Evolutionary conservation across 1,140 invertebrate genomes (phyloP), one percentile per base, ranked within the genome.

Genomic region (Cotesia vestalis): DNA sequence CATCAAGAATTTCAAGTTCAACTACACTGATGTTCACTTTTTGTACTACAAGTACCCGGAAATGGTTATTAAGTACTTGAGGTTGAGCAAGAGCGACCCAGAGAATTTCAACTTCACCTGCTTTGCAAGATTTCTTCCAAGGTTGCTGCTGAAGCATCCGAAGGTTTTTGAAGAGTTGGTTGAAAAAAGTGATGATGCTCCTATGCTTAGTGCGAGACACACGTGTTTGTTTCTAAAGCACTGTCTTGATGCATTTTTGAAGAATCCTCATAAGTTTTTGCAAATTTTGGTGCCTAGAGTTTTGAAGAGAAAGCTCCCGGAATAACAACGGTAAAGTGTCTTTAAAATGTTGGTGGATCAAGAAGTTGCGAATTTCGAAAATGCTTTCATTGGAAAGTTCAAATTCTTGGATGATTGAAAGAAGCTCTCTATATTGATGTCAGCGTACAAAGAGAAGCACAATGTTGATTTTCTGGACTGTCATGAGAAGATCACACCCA

Each of bases 11-110:
- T 71, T 81, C 8, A 46, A 73, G 0, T 5, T 83, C 0, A 64
- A 73, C 0, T 4, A 20, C 0, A 73, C 60, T 8, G 34, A 73
- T 2, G 5, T 80, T 0, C 17, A 73, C 1, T 71, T 66, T 4
- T 38, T 84, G 0, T 81, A 73, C 38, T 38, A 59, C 1, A 79
- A 63, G 9, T 78, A 79, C 63, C 82, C 82, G 0, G 20, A 79
- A 17, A 12, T 83, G 1, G 63, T 78, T 0, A 79, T 83, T 2
- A 71, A 75, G 2, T 84, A 82, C 68, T 51, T 83, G 0, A 80
- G 73, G 46, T 27, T 81, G 4, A 62, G 66, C 1, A 72, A 46
- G 1, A 34, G 40, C 3, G 4, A 14, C 4, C 20, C 20, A 20
- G 59, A 27, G 34, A 61, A 11, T 8, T 61, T 1, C 17, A 27